Conservation (phyloP, 2,797 vertebrate species). For the Prunella strophiata region DNA sequence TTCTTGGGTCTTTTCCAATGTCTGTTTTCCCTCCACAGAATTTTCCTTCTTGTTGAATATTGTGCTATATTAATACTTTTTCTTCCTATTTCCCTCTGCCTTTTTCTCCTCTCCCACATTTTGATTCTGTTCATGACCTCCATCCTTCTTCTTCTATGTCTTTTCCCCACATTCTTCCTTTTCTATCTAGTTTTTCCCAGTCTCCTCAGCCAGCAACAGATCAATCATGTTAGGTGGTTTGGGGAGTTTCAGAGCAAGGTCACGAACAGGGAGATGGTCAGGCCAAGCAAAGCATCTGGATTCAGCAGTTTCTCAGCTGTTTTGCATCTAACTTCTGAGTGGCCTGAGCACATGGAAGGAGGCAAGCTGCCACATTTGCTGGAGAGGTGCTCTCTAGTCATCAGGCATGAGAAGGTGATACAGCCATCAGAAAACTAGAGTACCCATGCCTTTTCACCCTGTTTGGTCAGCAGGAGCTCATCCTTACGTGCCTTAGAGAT, state of each 20-base stretch:
- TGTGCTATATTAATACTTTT: neutral
- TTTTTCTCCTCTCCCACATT: neutral
- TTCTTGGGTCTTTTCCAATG: constrained; percentile 26
- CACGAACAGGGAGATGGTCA: neutral
- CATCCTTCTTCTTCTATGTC: neutral
- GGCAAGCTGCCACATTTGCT: neutral
- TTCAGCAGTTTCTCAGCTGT: neutral
- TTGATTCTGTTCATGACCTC: neutral
- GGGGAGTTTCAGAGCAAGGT: constrained; percentile 2
- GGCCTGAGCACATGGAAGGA: neutral
- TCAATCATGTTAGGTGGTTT: neutral
- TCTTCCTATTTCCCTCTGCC: neutral
- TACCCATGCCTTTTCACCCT: neutral
- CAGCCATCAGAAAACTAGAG: neutral
- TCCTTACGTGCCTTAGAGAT: neutral
- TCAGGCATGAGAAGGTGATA: neutral
- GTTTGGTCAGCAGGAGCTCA: neutral
- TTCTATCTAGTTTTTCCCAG: neutral
- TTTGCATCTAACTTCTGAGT: neutral
- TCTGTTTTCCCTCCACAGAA: constrained; percentile 2
- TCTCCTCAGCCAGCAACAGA: neutral
- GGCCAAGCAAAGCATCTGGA: neutral
- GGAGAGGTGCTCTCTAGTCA: neutral
- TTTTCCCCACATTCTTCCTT: neutral
- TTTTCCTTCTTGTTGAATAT: neutral